Evolutionary conservation across 2,888 invertebrate genomes (phyloP).

Genomic region (Seira ritae): DNA sequence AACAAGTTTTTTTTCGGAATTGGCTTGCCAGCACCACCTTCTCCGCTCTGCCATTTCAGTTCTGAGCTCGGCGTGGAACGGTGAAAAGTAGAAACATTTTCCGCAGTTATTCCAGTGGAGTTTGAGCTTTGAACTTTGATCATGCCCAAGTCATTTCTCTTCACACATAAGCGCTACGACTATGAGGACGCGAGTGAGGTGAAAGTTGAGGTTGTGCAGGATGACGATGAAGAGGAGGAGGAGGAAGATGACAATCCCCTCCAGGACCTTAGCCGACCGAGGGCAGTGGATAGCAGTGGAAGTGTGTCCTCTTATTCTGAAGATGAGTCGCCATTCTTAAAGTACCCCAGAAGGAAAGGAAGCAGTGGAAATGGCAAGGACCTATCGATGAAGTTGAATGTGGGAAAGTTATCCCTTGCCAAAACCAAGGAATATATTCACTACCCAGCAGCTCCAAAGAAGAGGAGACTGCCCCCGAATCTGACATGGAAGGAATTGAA

Average conservation of each 20-base stretch:
- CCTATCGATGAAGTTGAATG: too few relatives aligned
- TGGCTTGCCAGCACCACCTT: too few relatives aligned
- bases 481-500: constrained; percentile 31
- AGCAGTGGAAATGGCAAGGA: too few relatives aligned
- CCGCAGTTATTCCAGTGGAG: too few relatives aligned
- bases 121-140: too few relatives aligned
- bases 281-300: background rate
- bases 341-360: too few relatives aligned
- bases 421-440: too few relatives aligned
- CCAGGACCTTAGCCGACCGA: constrained; percentile 34
- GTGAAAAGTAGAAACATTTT: too few relatives aligned
- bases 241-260: constrained; percentile 28
- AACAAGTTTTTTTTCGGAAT: too few relatives aligned
- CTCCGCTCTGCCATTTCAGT: too few relatives aligned
- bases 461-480: constrained; percentile 1
- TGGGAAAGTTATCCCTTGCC: too few relatives aligned
- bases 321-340: constrained; percentile 23
- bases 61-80: too few relatives aligned
- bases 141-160: constrained; percentile 82
- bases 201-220: constrained; percentile 29
- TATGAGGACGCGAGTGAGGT: constrained; percentile 29
- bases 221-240: constrained; percentile 36
- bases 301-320: constrained; percentile 11
- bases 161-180: constrained; percentile 81
- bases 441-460: constrained; percentile 24